Evolutionary conservation across 1,140 invertebrate species (phyloP), one percentile per base, ranked within the genome.

Genomic region (Lasioglossum baleicum): DNA sequence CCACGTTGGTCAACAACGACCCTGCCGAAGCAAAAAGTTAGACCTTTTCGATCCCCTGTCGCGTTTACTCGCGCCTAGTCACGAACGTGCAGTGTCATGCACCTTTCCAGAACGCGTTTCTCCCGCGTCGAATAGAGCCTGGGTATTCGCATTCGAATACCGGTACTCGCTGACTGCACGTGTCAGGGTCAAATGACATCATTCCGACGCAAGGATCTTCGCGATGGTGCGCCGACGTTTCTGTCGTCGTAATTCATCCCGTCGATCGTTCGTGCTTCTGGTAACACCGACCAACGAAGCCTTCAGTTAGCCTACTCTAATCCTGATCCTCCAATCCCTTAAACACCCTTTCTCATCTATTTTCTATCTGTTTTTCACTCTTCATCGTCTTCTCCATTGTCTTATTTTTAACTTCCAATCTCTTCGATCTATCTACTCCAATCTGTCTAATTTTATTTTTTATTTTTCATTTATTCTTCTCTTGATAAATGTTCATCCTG

Each of bases 171-270:
- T 44, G 69, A 83, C 64, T 85, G 72, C 85, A 79, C 88, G 83
- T 89, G 85, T 88, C 89, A 91, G 86, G 90, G 89, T 88, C 87
- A 83, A 51, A 79, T 87, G 88, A 87, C 85, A 90, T 90, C 89
- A 90, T 85, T 86, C 73, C 80, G 83, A 88, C 73, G 83, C 85
- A 86, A 88, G 85, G 82, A 90, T 89, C 74, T 13, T 1, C 0
- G 48, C 48, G 48, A 11, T 13, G 15, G 1, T 13, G 48, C 48
- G 48, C 1, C 48, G 10, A 51, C 4, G 48, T 70, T 88, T 68
- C 65, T 35, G 56, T 81, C 51, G 70, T 78, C 71, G 71, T 84
- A 88, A 88, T 83, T 89, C 66, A 82, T 83, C 74, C 76, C 69
- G 72, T 17, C 74, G 61, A 80, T 80, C 75, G 68, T 83, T 81